phyloP scores from a whole-genome alignment of 2,113 vertebrate species.

The Cyanoliseus patagonus region DNA sequence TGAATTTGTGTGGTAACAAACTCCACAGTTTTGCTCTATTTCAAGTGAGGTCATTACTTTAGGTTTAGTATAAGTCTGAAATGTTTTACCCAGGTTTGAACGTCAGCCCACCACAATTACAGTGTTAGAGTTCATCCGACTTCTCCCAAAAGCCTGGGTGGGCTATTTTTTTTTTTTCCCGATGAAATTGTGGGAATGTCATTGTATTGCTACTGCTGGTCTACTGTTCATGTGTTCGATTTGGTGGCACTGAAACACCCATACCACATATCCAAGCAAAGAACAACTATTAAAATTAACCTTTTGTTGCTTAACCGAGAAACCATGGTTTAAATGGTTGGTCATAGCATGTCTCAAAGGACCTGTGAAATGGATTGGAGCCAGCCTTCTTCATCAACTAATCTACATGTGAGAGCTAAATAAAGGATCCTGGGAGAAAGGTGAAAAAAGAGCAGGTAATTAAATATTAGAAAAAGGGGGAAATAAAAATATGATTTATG shows the following conservation, averaged over 20 bases:
- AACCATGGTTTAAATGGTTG: background rate
- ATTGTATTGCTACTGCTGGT: background rate
- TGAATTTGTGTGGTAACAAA: background rate
- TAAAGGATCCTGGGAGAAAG: conserved; percentile 3
- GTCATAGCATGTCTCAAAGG: conserved; percentile 5
- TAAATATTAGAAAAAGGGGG: background rate
- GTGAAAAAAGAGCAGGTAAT: conserved; percentile 45
- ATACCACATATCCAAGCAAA: background rate
- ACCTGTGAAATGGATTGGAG: conserved; percentile 20
- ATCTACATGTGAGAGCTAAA: conserved; percentile 19
- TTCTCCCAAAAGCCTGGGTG: background rate
- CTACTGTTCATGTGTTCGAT: background rate
- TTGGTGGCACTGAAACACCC: conserved; percentile 11
- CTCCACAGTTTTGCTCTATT: background rate
- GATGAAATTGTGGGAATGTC: background rate
- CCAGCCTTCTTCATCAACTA: conserved; percentile 36
- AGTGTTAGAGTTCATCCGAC: background rate
- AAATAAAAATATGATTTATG: conserved; percentile 51
- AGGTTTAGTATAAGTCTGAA: conserved; percentile 9
- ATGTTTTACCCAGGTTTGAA: conserved; percentile 39
- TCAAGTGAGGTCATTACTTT: background rate
- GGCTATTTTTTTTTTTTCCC: background rate
- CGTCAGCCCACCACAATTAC: background rate
- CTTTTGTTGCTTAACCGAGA: background rate
- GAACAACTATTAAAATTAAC: conserved; percentile 3